Evolutionary conservation across 37 sponge, comb jelly and placozoan species (phyloP).

Genomic region (Beroe ovata): DNA sequence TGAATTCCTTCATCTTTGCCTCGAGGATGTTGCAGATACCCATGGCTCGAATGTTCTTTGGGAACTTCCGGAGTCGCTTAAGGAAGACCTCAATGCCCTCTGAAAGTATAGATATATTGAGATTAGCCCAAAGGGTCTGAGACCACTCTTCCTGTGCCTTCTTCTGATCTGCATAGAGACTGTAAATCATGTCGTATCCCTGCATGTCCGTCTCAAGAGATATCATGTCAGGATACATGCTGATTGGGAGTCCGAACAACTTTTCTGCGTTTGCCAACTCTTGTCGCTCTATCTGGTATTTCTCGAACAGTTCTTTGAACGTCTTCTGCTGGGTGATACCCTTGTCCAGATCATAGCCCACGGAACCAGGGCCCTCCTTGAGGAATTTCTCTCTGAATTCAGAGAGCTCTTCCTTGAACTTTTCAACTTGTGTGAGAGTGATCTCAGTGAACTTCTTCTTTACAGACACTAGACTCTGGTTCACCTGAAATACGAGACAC

Average conservation of each 20-base stretch:
- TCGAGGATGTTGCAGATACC: constrained; percentile 89
- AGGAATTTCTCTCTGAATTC: constrained; percentile 80
- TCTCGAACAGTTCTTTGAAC: constrained; percentile 75
- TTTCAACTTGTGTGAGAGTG: constrained; percentile 83
- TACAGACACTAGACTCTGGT: constrained; percentile 85
- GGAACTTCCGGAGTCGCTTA: constrained; percentile 79
- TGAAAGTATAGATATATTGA: constrained; percentile 85
- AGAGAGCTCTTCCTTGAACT: constrained; percentile 73
- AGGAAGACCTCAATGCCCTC: constrained; percentile 95
- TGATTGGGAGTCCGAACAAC: constrained; percentile 94
- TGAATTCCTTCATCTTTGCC: constrained; percentile 94
- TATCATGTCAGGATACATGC: constrained; percentile 82
- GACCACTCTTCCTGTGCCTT: constrained; percentile 96
- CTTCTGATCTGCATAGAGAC: constrained; percentile 88
- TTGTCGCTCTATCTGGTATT: constrained; percentile 78
- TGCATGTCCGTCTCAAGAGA: constrained; percentile 86
- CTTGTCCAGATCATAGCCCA: constrained; percentile 89
- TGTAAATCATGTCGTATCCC: constrained; percentile 77
- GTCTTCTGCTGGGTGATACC: constrained; percentile 80
- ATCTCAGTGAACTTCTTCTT: constrained; percentile 98
- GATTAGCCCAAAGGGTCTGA: constrained; percentile 92
- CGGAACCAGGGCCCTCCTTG: constrained; percentile 84
- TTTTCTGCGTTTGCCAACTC: constrained; percentile 97
- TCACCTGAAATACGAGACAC: constrained; percentile 71
- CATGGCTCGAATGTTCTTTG: constrained; percentile 91